Evolutionary conservation across 2,888 invertebrate genomes (phyloP).

Genomic region (Herminia tarsipennalis): DNA sequence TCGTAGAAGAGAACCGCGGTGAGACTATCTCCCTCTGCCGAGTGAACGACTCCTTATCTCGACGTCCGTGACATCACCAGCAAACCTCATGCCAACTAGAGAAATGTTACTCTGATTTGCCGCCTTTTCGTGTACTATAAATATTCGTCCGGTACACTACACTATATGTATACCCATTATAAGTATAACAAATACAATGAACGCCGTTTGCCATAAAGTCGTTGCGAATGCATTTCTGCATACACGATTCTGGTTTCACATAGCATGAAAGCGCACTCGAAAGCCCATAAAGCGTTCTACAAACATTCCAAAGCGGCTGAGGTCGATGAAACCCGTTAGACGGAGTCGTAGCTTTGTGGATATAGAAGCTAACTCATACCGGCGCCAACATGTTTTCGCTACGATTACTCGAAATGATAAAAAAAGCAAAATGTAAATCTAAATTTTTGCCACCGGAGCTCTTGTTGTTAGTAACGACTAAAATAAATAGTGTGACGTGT

Average conservation of each 20-base stretch:
- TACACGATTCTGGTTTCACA: slow-evolving; percentile 10
- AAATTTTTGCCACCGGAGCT: slow-evolving; percentile 22
- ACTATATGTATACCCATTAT: neutral
- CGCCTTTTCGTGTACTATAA: slow-evolving; percentile 43
- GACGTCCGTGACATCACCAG: slow-evolving; percentile 66
- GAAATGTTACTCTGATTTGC: slow-evolving; percentile 51
- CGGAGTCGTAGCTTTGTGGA: slow-evolving; percentile 14
- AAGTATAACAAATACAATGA: neutral
- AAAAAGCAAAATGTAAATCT: too few relatives aligned
- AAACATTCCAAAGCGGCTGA: slow-evolving; percentile 22
- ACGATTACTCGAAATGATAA: slow-evolving; percentile 16
- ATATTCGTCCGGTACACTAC: slow-evolving; percentile 35
- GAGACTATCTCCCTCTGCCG: slow-evolving; percentile 58
- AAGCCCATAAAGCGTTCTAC: slow-evolving; percentile 51
- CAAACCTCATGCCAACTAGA: slow-evolving; percentile 61
- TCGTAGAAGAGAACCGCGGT: slow-evolving; percentile 32
- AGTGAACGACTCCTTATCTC: slow-evolving; percentile 80
- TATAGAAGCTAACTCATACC: slow-evolving; percentile 10
- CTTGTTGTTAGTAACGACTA: slow-evolving; percentile 39
- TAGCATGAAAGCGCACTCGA: slow-evolving; percentile 48
- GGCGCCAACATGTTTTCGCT: slow-evolving; percentile 18
- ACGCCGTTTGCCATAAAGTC: slow-evolving; percentile 5
- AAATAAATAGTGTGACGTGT: slow-evolving; percentile 43
- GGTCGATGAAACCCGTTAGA: slow-evolving; percentile 37
- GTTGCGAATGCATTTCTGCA: slow-evolving; percentile 15